phyloP scores from a whole-genome alignment of 2,888 invertebrate species.

The Copidosoma aretas region DNA sequence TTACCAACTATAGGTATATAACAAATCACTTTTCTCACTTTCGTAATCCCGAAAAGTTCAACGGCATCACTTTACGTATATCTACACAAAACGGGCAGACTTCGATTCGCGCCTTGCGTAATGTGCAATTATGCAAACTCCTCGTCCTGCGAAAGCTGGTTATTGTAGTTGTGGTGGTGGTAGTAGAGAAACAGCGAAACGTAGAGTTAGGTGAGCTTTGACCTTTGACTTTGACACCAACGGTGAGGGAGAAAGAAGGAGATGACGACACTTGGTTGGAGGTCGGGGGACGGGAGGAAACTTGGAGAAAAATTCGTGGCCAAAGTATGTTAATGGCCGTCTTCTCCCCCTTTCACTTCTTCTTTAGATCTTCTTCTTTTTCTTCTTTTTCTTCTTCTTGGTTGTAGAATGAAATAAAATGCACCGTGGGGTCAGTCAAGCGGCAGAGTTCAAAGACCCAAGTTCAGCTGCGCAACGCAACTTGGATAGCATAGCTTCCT shows the following conservation, averaged over 20 bases:
- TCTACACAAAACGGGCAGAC: constrained; percentile 5
- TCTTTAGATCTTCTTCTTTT: no score
- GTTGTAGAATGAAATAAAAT: constrained; percentile 56
- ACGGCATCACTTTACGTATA: not conserved
- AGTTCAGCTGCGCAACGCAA: constrained; percentile 48
- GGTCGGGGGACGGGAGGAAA: constrained; percentile 40
- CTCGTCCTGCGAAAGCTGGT: no score
- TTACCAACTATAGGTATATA: constrained; percentile 44
- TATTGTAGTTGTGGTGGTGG: not conserved
- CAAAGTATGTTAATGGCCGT: constrained; percentile 60
- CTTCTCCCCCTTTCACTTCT: constrained; percentile 4
- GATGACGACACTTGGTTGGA: constrained; percentile 4
- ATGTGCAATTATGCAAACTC: constrained; percentile 55
- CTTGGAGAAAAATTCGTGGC: constrained; percentile 50
- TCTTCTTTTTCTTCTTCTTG: no score
- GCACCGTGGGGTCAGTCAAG: constrained; percentile 50
- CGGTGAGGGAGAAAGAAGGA: constrained; percentile 17
- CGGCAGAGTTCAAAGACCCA: constrained; percentile 59
- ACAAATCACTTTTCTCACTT: constrained; percentile 39
- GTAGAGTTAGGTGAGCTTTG: no score
- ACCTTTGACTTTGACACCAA: constrained; percentile 18
- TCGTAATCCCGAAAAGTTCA: constrained; percentile 38
- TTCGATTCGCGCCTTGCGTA: constrained; percentile 42
- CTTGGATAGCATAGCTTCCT: not conserved
- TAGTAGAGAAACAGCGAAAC: not conserved